A percentile compares a stretch with the other conserved stretches of the same genome.
These are phyloP conservation scores for Laothoe populi DNA, from an alignment of 2,888 invertebrate species.

Conservation along the genomic window DNA sequence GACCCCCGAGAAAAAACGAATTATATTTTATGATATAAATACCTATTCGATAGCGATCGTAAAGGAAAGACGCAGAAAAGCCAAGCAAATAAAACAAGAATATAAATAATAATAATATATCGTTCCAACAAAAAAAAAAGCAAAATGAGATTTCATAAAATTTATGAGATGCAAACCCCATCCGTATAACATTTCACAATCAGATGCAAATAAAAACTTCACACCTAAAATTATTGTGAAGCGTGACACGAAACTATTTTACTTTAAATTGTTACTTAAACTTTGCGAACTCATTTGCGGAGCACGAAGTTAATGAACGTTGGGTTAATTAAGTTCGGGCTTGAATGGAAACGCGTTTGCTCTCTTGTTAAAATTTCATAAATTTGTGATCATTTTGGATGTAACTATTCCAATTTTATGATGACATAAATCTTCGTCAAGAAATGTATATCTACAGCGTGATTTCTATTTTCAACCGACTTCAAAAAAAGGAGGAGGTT, in stretches of 20 bases:
- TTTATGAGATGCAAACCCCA: no score
- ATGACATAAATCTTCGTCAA: background rate
- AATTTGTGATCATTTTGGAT: background rate
- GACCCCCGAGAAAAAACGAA: no score
- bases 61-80: no score
- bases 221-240: conserved; percentile 33
- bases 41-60: no score
- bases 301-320: conserved; percentile 58
- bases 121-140: no score
- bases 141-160: no score
- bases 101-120: no score
- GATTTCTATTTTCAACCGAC: no score
- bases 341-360: conserved; percentile 51
- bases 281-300: conserved; percentile 62
- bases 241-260: conserved; percentile 57
- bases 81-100: no score
- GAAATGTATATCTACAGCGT: background rate
- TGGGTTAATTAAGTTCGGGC: conserved; percentile 58
- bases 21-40: no score
- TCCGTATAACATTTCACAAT: background rate
- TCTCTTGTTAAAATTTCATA: conserved; percentile 28
- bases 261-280: conserved; percentile 58
- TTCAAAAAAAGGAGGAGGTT: no score
- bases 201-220: conserved; percentile 11
- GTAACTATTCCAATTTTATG: background rate